A percentile compares a stretch with the other conserved stretches of the same genome.
phyloP scores from a whole-genome alignment of 2,888 invertebrate genomes.

The Lissonota sp. region DNA sequence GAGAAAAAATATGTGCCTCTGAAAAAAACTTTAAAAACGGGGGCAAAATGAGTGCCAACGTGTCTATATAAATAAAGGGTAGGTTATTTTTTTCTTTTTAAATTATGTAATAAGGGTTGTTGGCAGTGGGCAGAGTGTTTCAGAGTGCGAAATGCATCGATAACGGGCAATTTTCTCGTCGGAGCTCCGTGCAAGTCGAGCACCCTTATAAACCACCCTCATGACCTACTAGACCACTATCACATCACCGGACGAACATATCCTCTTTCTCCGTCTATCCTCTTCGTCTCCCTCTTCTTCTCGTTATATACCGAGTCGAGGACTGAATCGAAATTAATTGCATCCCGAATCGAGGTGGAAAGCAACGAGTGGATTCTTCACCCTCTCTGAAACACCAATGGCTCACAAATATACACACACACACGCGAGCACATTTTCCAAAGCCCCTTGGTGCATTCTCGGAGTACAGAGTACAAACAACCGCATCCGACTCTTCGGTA shows the following conservation, averaged over 20 bases:
- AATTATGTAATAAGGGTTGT: background rate
- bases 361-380: slow-evolving; percentile 11
- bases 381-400: background rate
- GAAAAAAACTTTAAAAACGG: background rate
- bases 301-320: slow-evolving; percentile 21
- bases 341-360: slow-evolving; percentile 44
- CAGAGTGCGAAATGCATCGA: slow-evolving; percentile 35
- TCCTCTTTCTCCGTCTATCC: slow-evolving; percentile 25
- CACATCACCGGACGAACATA: slow-evolving; percentile 45
- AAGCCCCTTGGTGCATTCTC: too few relatives aligned
- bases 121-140: slow-evolving; percentile 7
- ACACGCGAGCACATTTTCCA: background rate
- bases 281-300: slow-evolving; percentile 8
- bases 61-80: too few relatives aligned
- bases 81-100: background rate
- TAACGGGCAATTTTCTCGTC: slow-evolving; percentile 47
- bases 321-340: slow-evolving; percentile 61
- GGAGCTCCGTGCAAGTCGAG: slow-evolving; percentile 40
- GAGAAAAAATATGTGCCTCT: background rate
- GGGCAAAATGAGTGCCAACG: too few relatives aligned
- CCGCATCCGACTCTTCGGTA: slow-evolving; percentile 26
- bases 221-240: slow-evolving; percentile 43
- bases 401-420: slow-evolving; percentile 28
- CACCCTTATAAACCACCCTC: slow-evolving; percentile 34
- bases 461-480: slow-evolving; percentile 35